phyloP scores from a whole-genome alignment of 2,113 vertebrate species.

The Mustela lutreola region DNA sequence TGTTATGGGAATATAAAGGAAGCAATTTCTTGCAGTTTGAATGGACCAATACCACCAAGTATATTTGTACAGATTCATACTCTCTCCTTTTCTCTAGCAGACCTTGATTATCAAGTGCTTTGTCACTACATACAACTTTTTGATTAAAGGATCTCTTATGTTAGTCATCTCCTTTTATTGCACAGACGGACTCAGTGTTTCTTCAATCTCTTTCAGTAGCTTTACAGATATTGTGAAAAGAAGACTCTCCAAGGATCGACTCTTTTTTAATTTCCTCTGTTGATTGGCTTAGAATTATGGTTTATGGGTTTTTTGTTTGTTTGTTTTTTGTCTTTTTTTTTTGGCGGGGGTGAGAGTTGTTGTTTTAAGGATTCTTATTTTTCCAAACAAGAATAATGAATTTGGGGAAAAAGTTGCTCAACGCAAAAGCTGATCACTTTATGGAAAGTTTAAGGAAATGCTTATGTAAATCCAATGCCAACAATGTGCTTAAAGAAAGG shows the following conservation, averaged over 20 bases:
- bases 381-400: slow-evolving; percentile 11
- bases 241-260: not conserved
- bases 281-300: slow-evolving; percentile 26
- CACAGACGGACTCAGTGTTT: slow-evolving; percentile 3
- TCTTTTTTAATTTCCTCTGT: slow-evolving; percentile 44
- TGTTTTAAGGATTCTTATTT: slow-evolving; percentile 4
- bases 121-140: not conserved
- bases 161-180: slow-evolving; percentile 45
- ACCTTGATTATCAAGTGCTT: slow-evolving; percentile 15
- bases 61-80: not conserved
- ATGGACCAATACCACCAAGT: not conserved
- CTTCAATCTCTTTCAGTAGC: not conserved
- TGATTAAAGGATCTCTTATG: not conserved
- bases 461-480: not conserved
- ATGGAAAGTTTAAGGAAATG: slow-evolving; percentile 56
- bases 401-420: not conserved
- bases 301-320: not conserved
- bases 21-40: not conserved
- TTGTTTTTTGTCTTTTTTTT: not conserved
- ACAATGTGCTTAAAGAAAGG: slow-evolving; percentile 14
- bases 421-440: slow-evolving; percentile 2
- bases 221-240: not conserved
- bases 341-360: not conserved
- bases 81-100: not conserved
- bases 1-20: not conserved